phyloP scores from a whole-genome alignment of 2,888 invertebrate species.

The Selenia dentaria region DNA sequence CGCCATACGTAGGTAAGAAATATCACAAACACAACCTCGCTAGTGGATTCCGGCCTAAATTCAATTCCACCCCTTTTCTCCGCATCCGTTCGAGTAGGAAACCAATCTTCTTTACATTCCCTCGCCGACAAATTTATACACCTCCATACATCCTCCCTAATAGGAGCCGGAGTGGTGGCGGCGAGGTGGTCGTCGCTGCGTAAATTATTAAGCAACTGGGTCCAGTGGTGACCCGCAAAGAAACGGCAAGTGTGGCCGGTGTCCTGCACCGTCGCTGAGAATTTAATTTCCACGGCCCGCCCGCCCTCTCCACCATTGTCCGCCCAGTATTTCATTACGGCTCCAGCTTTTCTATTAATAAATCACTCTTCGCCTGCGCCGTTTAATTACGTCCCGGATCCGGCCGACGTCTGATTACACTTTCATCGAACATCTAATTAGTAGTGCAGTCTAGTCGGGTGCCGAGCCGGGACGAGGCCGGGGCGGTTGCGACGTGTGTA shows the following conservation, averaged over 20 bases:
- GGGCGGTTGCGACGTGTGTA: conserved; percentile 62
- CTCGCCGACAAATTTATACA: conserved; percentile 81
- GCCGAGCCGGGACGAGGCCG: conserved; percentile 14
- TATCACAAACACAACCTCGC: conserved; percentile 70
- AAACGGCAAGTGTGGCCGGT: conserved; percentile 65
- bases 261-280: conserved; percentile 66
- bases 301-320: conserved; percentile 79
- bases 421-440: conserved; percentile 85
- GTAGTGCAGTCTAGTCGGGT: conserved; percentile 69
- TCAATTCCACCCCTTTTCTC: conserved; percentile 79
- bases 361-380: conserved; percentile 83
- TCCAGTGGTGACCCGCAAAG: conserved; percentile 58
- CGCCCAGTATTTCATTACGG: conserved; percentile 84
- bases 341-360: conserved; percentile 84
- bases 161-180: conserved; percentile 46
- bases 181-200: conserved; percentile 39
- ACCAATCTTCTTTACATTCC: conserved; percentile 83
- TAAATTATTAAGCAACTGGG: conserved; percentile 70
- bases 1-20: conserved; percentile 65
- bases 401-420: conserved; percentile 82
- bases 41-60: conserved; percentile 77
- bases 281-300: conserved; percentile 80
- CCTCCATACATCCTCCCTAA: conserved; percentile 73
- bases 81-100: conserved; percentile 70
- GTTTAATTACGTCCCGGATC: conserved; percentile 83